Conservation (phyloP, 1,140 invertebrate genomes). For the Cotesia chilonis region DNA sequence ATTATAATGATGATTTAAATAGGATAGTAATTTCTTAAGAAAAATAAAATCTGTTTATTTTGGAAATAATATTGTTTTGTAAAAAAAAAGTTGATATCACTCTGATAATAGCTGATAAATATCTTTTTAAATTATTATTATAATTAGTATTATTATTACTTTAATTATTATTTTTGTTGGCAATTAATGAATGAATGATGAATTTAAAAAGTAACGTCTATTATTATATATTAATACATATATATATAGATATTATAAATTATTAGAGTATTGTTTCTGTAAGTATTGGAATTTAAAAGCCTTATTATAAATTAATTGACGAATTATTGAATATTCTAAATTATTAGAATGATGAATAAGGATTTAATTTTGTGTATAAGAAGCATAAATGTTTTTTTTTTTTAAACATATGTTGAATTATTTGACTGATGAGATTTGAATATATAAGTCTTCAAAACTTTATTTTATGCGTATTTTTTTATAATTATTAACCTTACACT, state of each 20-base stretch:
- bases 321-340: not conserved
- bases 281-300: not conserved
- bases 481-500: not conserved
- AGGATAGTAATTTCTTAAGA: no score
- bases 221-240: no score
- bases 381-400: constrained; percentile 9
- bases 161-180: no score
- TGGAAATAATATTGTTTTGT: no score
- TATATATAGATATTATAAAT: not conserved
- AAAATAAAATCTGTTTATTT: no score
- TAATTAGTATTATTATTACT: no score
- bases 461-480: not conserved
- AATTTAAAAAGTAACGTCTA: no score
- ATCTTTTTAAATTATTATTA: no score
- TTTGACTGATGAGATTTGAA: not conserved
- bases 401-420: constrained; percentile 4
- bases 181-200: no score
- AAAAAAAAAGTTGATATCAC: no score
- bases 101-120: no score
- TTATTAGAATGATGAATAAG: not conserved
- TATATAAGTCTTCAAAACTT: not conserved
- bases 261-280: not conserved
- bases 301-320: not conserved
- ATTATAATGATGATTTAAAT: no score
- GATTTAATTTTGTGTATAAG: not conserved